Evolutionary conservation across 2,797 vertebrate species (phyloP).

Genomic region (Emydoidea blandingii): DNA sequence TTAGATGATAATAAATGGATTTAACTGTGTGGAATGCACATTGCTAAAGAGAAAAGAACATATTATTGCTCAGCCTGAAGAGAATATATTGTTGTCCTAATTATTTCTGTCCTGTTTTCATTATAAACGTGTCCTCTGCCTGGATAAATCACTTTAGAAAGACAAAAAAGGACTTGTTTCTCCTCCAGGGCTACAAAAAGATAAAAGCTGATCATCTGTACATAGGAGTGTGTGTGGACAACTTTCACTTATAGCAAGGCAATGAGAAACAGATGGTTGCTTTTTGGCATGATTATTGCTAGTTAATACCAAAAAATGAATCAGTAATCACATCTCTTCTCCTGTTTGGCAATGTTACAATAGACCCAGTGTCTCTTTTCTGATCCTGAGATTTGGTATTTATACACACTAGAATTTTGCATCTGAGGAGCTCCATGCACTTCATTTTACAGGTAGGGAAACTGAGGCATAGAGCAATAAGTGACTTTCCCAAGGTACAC

Average conservation of each 20-base stretch:
- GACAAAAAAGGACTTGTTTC: neutral
- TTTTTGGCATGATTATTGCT: neutral
- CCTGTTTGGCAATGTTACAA: neutral
- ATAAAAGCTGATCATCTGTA: neutral
- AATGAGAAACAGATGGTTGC: neutral
- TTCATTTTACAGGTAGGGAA: neutral
- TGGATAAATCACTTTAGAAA: neutral
- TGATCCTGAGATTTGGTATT: neutral
- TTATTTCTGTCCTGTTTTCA: neutral
- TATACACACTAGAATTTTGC: neutral
- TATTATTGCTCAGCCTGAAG: neutral
- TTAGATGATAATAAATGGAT: neutral
- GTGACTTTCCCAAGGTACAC: neutral
- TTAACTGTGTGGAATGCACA: neutral
- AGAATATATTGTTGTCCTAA: neutral
- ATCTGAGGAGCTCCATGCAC: neutral
- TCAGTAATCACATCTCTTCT: fast-evolving
- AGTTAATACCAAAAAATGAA: neutral
- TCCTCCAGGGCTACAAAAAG: neutral
- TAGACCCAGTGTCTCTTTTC: neutral
- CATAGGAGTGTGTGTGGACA: fast-evolving
- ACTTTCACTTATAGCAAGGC: neutral
- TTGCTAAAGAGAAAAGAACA: neutral
- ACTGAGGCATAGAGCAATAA: neutral
- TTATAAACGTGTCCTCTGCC: neutral